These are phyloP conservation scores for Aphaenogaster ashmeadi DNA, from an alignment of 1,140 invertebrate species.

Conservation along the genomic window DNA sequence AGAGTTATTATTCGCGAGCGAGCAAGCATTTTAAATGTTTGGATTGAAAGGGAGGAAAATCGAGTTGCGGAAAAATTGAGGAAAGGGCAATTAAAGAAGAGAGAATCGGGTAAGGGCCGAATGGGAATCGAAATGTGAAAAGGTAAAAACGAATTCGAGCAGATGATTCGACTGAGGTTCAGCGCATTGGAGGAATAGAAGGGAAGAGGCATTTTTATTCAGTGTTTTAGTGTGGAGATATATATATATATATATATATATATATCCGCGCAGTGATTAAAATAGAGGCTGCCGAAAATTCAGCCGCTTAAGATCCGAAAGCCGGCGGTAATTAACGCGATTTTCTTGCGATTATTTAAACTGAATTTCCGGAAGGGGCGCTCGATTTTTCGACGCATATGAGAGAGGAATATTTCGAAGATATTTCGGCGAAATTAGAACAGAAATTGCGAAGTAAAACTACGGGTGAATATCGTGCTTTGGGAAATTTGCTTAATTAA, in stretches of 20 bases:
- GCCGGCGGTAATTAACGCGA: background rate
- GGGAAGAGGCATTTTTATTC: background rate
- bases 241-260: background rate
- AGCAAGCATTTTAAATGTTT: constrained; percentile 43
- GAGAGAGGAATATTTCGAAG: background rate
- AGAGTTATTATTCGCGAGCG: constrained; percentile 22
- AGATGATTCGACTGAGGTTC: background rate
- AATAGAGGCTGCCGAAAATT: background rate
- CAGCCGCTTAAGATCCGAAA: background rate
- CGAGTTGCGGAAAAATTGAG: background rate
- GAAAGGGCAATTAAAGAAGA: constrained; percentile 28
- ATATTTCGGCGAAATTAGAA: constrained; percentile 6
- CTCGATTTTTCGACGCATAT: background rate
- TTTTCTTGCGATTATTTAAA: background rate
- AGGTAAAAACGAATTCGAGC: background rate
- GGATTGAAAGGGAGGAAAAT: constrained; percentile 29
- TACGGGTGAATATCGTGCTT: background rate
- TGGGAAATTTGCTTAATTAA: background rate
- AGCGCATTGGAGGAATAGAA: background rate
- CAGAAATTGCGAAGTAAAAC: background rate
- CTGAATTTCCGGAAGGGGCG: background rate
- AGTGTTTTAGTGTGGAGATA: background rate
- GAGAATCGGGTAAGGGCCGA: background rate
- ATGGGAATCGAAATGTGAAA: constrained; percentile 21
- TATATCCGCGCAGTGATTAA: background rate